Evolutionary conservation across 2,888 invertebrate genomes (phyloP), one percentile per base, ranked within the genome.

Genomic region (Lagria hirta): DNA sequence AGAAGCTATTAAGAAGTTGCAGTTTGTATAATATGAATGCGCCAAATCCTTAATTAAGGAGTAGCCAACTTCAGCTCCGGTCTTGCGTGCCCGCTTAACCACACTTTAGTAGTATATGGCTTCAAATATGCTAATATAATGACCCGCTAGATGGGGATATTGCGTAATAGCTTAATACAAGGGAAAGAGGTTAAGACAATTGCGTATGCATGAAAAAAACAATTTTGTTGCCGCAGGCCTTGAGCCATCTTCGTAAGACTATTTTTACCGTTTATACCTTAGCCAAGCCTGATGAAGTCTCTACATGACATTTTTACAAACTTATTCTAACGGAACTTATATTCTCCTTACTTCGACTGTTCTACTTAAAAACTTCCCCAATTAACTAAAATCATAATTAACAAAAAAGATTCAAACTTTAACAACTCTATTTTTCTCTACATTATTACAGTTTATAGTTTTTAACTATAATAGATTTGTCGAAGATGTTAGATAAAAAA

Each of bases 101-200:
- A 54, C 55, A 59, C 54, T 59, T 59, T 56, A 53, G 56, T 63
- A 57, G 61, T 65, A 60, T 65, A 68, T 66, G 62, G 61, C 62
- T 56, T 51, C 62, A 58, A 65, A 66, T 68, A 68, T 68, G 68
- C 67, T 67, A 69, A 68, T 68, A 62, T 68, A 62, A 67, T 65
- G 62, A 64, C 59, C 58, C 54, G 55, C 57, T 58, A 54, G 64
- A 62, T 60, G 65, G 54, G 65, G 62, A 65, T 66, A 66, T 64
- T 68, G 65, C 65, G 62, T 66, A 65, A 65, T 64, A 57, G 63
- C 64, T 64, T 65, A 65, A 65, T 64, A 58, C 58, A 54, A 54
- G 59, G 55, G 60, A 57, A 62, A 59, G 60, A 63, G 63, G 61
- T 62, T 60, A 59, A 62, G 64, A 64, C 63, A 61, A 64, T 64